phyloP scores from a whole-genome alignment of 2,797 vertebrate species.

The Sus cebifrons region DNA sequence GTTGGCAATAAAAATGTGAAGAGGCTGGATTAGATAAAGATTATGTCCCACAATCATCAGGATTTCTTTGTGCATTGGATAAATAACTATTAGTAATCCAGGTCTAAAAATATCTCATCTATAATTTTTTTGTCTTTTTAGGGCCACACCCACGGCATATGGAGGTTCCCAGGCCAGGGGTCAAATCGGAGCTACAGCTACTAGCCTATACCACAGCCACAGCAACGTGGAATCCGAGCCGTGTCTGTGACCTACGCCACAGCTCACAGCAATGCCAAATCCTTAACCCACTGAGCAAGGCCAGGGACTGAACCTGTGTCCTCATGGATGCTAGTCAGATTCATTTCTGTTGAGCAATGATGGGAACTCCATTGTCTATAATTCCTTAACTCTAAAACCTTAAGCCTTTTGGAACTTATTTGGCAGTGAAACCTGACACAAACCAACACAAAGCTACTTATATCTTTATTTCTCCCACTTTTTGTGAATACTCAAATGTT shows the following conservation, averaged over 20 bases:
- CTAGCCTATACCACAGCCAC: no score
- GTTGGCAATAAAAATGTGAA: constrained; percentile 51
- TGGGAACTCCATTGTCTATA: not conserved
- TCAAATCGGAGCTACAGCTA: no score
- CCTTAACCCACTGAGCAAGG: no score
- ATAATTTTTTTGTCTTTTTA: not conserved
- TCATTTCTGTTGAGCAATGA: no score
- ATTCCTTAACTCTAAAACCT: not conserved
- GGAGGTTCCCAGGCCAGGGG: no score
- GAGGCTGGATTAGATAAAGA: constrained; percentile 9
- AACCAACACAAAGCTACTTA: not conserved
- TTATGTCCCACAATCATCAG: not conserved
- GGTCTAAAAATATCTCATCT: not conserved
- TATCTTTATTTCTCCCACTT: not conserved
- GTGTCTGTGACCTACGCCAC: no score
- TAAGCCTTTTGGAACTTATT: not conserved
- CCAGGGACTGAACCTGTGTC: no score
- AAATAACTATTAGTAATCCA: not conserved
- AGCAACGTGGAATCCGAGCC: no score
- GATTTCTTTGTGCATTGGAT: not conserved
- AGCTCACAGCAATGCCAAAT: no score
- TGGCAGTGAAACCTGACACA: constrained; percentile 16
- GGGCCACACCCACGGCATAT: no score
- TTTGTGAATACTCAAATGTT: not conserved
- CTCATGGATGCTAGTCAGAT: no score